Percentiles rank a stretch among this genome's conserved stretches.
These are phyloP conservation scores for Schlechtendalia chinensis DNA, from an alignment of 1,140 invertebrate species.

Conservation along the genomic window DNA sequence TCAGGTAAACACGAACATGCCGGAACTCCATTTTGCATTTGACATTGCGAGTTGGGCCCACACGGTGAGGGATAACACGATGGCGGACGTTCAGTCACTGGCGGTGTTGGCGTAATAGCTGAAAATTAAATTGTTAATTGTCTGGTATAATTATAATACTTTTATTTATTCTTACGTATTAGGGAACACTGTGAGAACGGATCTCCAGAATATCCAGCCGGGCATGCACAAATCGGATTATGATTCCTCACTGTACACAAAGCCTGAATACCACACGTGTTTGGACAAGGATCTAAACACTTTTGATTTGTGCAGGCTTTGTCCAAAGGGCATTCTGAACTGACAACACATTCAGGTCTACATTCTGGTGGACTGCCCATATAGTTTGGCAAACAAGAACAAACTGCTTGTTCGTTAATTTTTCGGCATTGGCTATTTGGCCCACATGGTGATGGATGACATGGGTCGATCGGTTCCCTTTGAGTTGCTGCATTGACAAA, in stretches of 20 bases:
- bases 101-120: constrained; percentile 52
- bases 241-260: constrained; percentile 63
- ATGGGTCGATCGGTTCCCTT: constrained; percentile 57
- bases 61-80: constrained; percentile 61
- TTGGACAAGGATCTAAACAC: constrained; percentile 64
- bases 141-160: not conserved
- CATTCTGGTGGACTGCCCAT: constrained; percentile 61
- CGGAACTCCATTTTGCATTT: constrained; percentile 56
- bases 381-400: constrained; percentile 62
- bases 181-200: constrained; percentile 61
- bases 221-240: constrained; percentile 63
- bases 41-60: constrained; percentile 61
- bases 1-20: constrained; percentile 58
- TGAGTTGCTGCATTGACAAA: constrained; percentile 33
- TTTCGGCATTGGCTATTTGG: constrained; percentile 66
- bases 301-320: constrained; percentile 62
- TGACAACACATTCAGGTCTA: constrained; percentile 61
- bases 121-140: constrained; percentile 27
- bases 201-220: constrained; percentile 61
- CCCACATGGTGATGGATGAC: constrained; percentile 71
- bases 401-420: constrained; percentile 59
- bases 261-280: constrained; percentile 64
- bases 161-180: constrained; percentile 55
- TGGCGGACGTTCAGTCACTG: constrained; percentile 53
- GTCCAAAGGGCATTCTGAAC: constrained; percentile 62